These are phyloP conservation scores for Neomicropteryx cornuta DNA, from an alignment of 1,140 invertebrate species.

Conservation along the genomic window DNA sequence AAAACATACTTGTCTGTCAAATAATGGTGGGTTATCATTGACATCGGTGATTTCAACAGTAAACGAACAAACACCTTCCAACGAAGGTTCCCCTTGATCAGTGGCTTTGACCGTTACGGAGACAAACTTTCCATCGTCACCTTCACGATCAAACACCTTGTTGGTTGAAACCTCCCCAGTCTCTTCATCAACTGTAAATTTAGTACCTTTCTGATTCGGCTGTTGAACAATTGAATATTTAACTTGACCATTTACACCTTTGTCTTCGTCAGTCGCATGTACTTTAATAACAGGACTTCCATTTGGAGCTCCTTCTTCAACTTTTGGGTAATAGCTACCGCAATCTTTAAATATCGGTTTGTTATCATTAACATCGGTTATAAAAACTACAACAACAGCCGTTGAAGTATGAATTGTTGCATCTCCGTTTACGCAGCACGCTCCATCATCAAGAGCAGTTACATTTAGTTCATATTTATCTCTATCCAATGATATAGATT, in stretches of 20 bases:
- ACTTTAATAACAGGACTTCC: constrained; percentile 89
- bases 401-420: constrained; percentile 82
- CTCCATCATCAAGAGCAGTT: constrained; percentile 87
- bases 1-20: constrained; percentile 87
- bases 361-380: constrained; percentile 93
- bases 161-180: constrained; percentile 90
- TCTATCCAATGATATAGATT: constrained; percentile 71
- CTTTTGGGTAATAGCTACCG: constrained; percentile 81
- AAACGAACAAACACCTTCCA: constrained; percentile 92
- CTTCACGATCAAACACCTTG: constrained; percentile 92
- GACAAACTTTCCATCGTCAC: constrained; percentile 91
- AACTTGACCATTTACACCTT: constrained; percentile 84
- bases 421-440: constrained; percentile 80
- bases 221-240: constrained; percentile 95
- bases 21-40: constrained; percentile 88
- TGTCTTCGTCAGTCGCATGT: constrained; percentile 87
- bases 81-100: constrained; percentile 88
- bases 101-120: constrained; percentile 93
- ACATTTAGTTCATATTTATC: constrained; percentile 92
- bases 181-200: constrained; percentile 90
- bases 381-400: constrained; percentile 92
- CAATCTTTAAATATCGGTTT: constrained; percentile 92
- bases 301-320: constrained; percentile 85
- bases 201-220: constrained; percentile 91
- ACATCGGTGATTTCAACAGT: constrained; percentile 94